phyloP scores from a whole-genome alignment of 2,113 vertebrate species.

The Crotalus viridis region DNA sequence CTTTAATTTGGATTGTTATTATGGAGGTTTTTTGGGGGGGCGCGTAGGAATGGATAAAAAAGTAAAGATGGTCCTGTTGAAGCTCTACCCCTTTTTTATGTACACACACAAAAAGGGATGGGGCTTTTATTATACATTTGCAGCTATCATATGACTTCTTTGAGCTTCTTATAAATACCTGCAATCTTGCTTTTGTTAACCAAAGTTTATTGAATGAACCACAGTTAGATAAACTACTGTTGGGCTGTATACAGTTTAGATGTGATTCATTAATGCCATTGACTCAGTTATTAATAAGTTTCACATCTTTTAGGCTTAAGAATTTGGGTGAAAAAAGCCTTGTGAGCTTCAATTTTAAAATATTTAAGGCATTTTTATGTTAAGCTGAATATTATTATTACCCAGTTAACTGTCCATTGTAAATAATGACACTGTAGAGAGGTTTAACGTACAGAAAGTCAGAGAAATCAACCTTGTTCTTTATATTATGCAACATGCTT shows the following conservation, averaged over 20 bases:
- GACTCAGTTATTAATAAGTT: neutral
- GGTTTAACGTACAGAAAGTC: neutral
- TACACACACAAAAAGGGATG: neutral
- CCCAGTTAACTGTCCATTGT: neutral
- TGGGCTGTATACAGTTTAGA: neutral
- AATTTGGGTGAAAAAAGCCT: neutral
- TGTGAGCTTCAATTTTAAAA: neutral
- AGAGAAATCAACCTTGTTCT: neutral
- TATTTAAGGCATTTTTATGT: neutral
- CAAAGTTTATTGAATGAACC: neutral
- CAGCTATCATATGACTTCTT: neutral
- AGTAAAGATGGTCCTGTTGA: no score
- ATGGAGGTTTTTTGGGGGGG: neutral
- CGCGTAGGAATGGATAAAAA: no score
- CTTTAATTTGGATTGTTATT: neutral
- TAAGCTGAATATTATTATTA: neutral
- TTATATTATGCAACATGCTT: neutral
- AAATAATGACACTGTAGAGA: neutral
- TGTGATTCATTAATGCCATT: neutral
- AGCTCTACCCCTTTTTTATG: no score
- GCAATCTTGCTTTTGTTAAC: neutral
- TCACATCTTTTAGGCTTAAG: neutral
- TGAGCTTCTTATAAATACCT: neutral
- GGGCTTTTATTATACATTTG: neutral
- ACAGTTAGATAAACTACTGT: neutral